Conservation (phyloP, 2,113 vertebrate genomes). For the Gracilinanus agilis region DNA sequence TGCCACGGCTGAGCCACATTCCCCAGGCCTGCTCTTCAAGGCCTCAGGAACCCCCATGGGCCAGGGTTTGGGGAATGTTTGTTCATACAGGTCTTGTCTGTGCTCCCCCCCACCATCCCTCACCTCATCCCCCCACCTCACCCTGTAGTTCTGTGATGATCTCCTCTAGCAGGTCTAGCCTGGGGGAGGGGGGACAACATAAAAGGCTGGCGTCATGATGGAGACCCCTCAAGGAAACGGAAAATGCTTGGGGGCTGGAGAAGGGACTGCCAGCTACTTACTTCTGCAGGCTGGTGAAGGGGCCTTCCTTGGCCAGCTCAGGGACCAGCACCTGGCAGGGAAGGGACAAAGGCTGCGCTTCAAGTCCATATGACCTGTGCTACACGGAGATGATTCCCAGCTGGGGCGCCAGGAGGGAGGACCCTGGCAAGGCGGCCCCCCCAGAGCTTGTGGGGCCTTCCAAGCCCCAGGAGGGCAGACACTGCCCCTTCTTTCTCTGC, state of each 20-base stretch:
- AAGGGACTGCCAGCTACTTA: constrained; percentile 13
- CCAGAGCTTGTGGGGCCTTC: too few species aligned
- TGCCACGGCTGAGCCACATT: background rate
- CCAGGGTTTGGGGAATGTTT: background rate
- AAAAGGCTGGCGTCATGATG: background rate
- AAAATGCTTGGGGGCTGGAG: background rate
- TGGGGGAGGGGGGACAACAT: background rate
- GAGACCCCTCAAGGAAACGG: background rate
- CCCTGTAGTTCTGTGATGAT: constrained; percentile 57
- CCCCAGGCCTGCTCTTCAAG: too few species aligned
- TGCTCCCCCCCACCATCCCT: background rate
- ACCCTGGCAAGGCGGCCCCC: background rate
- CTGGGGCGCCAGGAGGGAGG: background rate
- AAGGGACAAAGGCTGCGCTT: background rate
- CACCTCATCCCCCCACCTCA: constrained; percentile 22
- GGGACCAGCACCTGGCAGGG: constrained; percentile 15
- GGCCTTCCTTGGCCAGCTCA: constrained; percentile 8
- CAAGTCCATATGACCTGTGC: too few species aligned
- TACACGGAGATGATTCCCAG: too few species aligned
- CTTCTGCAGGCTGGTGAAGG: constrained; percentile 54
- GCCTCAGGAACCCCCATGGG: too few species aligned
- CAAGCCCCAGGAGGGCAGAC: too few species aligned
- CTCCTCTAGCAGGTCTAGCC: constrained; percentile 67
- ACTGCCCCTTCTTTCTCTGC: background rate
- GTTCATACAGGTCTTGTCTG: too few species aligned